Conservation (phyloP, 2,797 vertebrate species). For the Rousettus madagascariensis region DNA sequence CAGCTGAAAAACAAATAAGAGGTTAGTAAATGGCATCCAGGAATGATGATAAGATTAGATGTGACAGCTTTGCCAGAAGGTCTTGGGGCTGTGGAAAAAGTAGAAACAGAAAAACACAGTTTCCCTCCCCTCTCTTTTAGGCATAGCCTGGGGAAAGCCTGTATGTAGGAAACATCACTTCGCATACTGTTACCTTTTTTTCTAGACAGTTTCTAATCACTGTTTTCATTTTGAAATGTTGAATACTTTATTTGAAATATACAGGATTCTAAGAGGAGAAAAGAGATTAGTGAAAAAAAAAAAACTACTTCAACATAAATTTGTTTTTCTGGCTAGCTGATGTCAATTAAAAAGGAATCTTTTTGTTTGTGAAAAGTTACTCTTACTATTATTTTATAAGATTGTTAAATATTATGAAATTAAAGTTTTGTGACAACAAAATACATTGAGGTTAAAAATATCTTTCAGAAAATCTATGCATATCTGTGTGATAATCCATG, state of each 20-base stretch:
- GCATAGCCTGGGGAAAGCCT: not conserved
- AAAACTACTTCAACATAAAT: not conserved
- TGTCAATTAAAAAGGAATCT: not conserved
- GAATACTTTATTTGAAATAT: conserved; percentile 52
- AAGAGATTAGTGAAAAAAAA: not conserved
- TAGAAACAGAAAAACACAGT: not conserved
- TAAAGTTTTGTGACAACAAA: not conserved
- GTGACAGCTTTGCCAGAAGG: conserved; percentile 53
- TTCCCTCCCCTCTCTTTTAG: not conserved
- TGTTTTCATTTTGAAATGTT: conserved; percentile 55
- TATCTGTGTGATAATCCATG: not conserved
- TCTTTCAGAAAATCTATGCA: not conserved
- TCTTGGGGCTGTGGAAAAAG: conserved; percentile 37
- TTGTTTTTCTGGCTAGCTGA: not conserved
- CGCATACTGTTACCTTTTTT: conserved; percentile 3
- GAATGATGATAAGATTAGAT: conserved; percentile 42
- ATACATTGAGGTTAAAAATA: conserved; percentile 29
- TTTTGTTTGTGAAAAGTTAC: conserved; percentile 24
- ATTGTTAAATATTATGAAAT: not conserved
- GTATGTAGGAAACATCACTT: not conserved
- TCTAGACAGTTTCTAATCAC: not conserved
- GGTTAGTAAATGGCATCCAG: conserved; percentile 32
- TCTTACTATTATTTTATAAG: not conserved
- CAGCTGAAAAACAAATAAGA: conserved; percentile 48
- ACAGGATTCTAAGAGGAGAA: not conserved